phyloP scores from a whole-genome alignment of 2,797 vertebrate species.

The Sebastes nivosus region DNA sequence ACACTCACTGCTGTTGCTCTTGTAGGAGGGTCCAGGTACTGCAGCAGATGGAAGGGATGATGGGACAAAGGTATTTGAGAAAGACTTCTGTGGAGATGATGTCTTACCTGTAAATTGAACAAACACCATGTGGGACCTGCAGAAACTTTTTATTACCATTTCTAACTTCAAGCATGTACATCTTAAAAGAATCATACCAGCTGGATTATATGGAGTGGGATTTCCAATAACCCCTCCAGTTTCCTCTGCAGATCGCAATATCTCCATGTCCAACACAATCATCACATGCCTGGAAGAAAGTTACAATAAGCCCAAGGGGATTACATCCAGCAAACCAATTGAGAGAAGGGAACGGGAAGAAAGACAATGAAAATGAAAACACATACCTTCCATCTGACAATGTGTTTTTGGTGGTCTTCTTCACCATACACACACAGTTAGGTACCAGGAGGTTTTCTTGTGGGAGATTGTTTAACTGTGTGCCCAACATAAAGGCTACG shows the following conservation, averaged over 20 bases:
- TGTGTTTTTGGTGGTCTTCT: slow-evolving; percentile 31
- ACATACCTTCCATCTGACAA: slow-evolving; percentile 68
- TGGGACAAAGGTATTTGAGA: slow-evolving; percentile 2
- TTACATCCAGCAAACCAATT: not conserved
- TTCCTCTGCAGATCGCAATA: slow-evolving; percentile 67
- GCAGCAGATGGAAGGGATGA: slow-evolving; percentile 16
- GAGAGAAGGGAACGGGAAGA: too few relatives aligned
- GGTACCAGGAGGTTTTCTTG: slow-evolving; percentile 57
- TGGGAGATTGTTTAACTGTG: slow-evolving; percentile 62
- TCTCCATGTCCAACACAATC: slow-evolving; percentile 61
- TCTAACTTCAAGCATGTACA: not conserved
- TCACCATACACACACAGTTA: slow-evolving; percentile 69
- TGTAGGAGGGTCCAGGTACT: slow-evolving; percentile 48
- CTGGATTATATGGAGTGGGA: slow-evolving; percentile 41
- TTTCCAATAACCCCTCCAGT: slow-evolving; percentile 68
- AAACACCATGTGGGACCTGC: not conserved
- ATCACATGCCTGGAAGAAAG: slow-evolving; percentile 48
- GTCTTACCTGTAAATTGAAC: slow-evolving; percentile 41
- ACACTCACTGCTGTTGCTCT: slow-evolving; percentile 53
- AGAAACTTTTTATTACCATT: not conserved
- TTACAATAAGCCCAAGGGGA: not conserved
- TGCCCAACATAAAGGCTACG: slow-evolving; percentile 67
- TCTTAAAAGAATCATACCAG: slow-evolving; percentile 41
- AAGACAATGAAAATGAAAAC: not conserved
- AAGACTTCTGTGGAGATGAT: slow-evolving; percentile 18